These are phyloP conservation scores for Galeopsomyia nigrocyanea DNA, from an alignment of 2,888 invertebrate species.

Conservation along the genomic window DNA sequence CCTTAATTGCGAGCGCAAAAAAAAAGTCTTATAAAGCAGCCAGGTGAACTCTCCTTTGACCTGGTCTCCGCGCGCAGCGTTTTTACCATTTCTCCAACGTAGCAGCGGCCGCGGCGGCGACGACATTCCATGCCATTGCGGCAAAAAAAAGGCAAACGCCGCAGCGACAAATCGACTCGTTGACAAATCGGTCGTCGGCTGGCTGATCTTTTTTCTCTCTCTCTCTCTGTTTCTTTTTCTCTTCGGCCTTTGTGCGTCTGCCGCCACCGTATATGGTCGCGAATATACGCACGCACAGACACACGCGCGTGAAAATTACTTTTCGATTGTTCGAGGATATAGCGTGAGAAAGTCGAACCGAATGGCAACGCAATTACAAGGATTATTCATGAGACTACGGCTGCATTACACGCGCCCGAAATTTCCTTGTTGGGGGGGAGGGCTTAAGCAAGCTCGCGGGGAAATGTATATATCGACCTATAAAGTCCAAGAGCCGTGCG, in stretches of 20 bases:
- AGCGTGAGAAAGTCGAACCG: neutral
- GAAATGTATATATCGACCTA: too few relatives aligned
- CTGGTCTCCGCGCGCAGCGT: neutral
- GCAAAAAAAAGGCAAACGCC: slow-evolving; percentile 14
- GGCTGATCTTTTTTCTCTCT: too few relatives aligned
- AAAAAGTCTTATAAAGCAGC: too few relatives aligned
- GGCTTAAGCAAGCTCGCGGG: too few relatives aligned
- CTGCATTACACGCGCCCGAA: too few relatives aligned
- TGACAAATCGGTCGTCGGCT: slow-evolving; percentile 42
- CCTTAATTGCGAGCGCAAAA: too few relatives aligned
- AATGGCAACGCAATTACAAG: too few relatives aligned
- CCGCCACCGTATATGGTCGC: neutral
- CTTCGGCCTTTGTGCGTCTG: slow-evolving; percentile 7
- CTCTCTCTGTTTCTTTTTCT: too few relatives aligned
- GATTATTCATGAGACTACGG: too few relatives aligned
- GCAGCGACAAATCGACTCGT: slow-evolving; percentile 44
- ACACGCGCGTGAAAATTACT: slow-evolving; percentile 32
- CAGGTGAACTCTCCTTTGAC: too few relatives aligned
- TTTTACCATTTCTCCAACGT: slow-evolving; percentile 5
- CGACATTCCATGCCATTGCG: slow-evolving; percentile 22
- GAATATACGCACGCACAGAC: neutral
- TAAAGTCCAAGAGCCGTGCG: too few relatives aligned
- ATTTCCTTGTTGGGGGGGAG: too few relatives aligned
- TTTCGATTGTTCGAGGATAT: slow-evolving; percentile 20
- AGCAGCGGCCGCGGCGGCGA: neutral